phyloP scores from a whole-genome alignment of 2,888 invertebrate species.

The Drosophila tripunctata region DNA sequence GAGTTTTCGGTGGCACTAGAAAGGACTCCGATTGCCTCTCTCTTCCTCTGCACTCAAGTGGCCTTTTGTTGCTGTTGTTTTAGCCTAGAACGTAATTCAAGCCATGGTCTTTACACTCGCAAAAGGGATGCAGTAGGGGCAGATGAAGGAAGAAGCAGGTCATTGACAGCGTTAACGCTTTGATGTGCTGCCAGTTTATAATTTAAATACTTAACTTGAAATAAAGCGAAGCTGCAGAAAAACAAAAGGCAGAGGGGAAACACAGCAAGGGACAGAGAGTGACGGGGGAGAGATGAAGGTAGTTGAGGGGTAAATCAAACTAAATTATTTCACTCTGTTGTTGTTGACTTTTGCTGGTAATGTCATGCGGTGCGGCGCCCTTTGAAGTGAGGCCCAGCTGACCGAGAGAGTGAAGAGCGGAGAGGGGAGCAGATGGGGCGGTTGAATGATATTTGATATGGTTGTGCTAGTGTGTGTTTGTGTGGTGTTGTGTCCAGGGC shows the following conservation, averaged over 20 bases:
- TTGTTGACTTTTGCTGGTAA: slow-evolving; percentile 47
- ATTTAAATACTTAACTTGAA: slow-evolving; percentile 67
- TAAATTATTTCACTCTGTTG: slow-evolving; percentile 54
- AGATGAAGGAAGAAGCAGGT: slow-evolving; percentile 24
- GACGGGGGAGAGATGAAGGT: neutral
- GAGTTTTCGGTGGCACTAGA: slow-evolving; percentile 67
- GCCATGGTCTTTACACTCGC: slow-evolving; percentile 22
- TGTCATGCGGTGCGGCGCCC: slow-evolving; percentile 54
- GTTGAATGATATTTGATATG: slow-evolving; percentile 67
- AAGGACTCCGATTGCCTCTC: slow-evolving; percentile 49
- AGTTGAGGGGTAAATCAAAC: slow-evolving; percentile 51
- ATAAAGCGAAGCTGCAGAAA: slow-evolving; percentile 32
- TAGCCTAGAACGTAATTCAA: slow-evolving; percentile 69
- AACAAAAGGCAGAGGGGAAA: neutral
- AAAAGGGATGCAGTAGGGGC: neutral
- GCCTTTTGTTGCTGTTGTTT: slow-evolving; percentile 26
- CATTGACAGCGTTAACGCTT: slow-evolving; percentile 72
- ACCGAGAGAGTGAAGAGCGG: neutral
- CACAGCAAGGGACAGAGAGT: neutral
- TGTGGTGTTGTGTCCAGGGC: slow-evolving; percentile 14
- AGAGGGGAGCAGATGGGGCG: neutral
- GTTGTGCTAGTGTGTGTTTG: slow-evolving; percentile 14
- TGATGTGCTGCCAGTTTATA: slow-evolving; percentile 71
- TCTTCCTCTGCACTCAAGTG: slow-evolving; percentile 26
- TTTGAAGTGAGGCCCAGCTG: slow-evolving; percentile 45